Conservation (phyloP, 2,888 invertebrate species). For the Ophioninae sp. region DNA sequence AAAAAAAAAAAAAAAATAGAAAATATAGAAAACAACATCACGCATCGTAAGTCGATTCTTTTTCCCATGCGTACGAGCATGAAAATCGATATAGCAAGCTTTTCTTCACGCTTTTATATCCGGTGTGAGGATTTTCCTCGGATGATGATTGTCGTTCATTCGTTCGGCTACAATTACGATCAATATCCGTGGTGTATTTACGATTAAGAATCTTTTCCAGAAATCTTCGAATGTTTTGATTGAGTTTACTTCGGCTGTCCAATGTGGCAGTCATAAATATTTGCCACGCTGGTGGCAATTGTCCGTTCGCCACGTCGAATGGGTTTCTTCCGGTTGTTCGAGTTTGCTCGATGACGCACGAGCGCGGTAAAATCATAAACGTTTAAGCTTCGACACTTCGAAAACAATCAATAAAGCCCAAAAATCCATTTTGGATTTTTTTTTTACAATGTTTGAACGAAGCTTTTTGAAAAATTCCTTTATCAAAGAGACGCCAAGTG, state of each 20-base stretch:
- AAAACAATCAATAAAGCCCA: too few relatives aligned
- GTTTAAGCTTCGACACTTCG: too few relatives aligned
- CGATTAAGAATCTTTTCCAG: neutral
- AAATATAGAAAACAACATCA: too few relatives aligned
- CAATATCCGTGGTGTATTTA: neutral
- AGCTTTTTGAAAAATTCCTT: too few relatives aligned
- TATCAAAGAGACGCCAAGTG: too few relatives aligned
- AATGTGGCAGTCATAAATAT: neutral
- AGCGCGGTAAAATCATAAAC: too few relatives aligned
- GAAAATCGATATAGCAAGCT: conserved; percentile 37
- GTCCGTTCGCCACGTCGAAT: neutral
- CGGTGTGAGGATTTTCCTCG: conserved; percentile 45
- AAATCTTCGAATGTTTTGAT: neutral
- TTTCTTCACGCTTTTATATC: conserved; percentile 52
- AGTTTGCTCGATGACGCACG: too few relatives aligned
- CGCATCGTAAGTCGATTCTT: conserved; percentile 24
- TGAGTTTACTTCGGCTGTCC: neutral
- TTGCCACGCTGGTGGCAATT: neutral
- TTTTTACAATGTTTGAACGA: too few relatives aligned
- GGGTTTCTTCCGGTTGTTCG: neutral
- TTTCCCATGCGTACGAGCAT: conserved; percentile 33
- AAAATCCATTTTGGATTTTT: too few relatives aligned
- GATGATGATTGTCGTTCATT: conserved; percentile 18
- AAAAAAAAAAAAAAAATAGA: neutral
- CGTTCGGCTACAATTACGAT: neutral